Evolutionary conservation across 1,140 invertebrate genomes (phyloP), one percentile per base, ranked within the genome.

Genomic region (Aethina tumida): DNA sequence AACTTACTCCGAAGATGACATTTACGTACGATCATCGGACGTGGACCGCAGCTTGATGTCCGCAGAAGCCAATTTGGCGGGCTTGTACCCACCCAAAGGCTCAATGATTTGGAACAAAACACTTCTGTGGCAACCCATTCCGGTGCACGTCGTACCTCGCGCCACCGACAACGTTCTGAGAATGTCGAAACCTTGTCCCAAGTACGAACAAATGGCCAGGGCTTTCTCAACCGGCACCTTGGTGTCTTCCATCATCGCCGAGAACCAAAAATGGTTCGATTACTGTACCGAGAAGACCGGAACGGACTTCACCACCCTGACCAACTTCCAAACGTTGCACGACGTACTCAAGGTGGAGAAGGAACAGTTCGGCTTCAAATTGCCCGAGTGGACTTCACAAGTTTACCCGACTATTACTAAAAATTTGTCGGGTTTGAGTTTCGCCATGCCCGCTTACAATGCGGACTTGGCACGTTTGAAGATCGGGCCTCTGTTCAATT

Each of bases 11-110:
- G 39, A 42, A 21, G 47, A 49, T 9, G 52, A 57, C 25, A 43
- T 58, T 13, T 33, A 52, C 53, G 18, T 58, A 65, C 42, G 70
- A 29, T 88, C 86, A 33, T 91, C 89, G 1, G 81, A 90, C 64
- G 75, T 79, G 2, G 86, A 94, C 65, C 70, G 91, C 10, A 90
- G 89, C 9, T 59, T 95, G 6, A 91, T 90, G 81, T 92, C 86
- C 47, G 90, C 86, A 0, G 68, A 82, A 56, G 66, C 75, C 2
- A 81, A 89, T 64, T 66, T 94, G 37, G 87, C 87, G 39, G 85
- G 85, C 4, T 70, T 85, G 43, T 87, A 79, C 56, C 81, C 84
- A 5, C 74, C 76, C 0, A 52, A 51, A n/a, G 66, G 62, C 8
- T 49, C 63, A 12, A 64, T 75, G 47, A 38, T 75, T 2, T 92